A percentile compares a stretch with the other conserved stretches of the same genome.
phyloP scores from a whole-genome alignment of 2,797 vertebrate species.

The Sebastiscus tertius region DNA sequence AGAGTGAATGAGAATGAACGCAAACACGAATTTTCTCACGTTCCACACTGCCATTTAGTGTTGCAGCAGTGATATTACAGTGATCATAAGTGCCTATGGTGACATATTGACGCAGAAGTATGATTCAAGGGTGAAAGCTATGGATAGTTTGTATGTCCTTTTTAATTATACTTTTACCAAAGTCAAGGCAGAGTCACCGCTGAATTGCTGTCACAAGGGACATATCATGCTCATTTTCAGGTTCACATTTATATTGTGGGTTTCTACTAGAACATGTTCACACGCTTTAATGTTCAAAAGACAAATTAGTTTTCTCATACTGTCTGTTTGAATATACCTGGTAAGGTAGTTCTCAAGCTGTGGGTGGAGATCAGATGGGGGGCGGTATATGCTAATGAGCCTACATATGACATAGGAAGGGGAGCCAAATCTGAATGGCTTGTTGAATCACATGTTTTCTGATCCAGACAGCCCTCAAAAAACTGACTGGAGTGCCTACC shows the following conservation, averaged over 20 bases:
- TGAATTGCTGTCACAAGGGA: background rate
- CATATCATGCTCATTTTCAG: too few species aligned
- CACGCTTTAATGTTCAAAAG: background rate
- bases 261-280: background rate
- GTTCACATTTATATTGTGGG: background rate
- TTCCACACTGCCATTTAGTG: background rate
- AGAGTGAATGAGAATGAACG: background rate
- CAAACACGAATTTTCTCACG: background rate
- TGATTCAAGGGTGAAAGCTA: background rate
- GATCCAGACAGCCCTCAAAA: too few species aligned
- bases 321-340: too few species aligned
- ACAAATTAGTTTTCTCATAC: background rate
- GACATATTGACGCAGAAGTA: background rate
- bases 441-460: too few species aligned
- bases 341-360: too few species aligned
- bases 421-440: too few species aligned
- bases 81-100: slow-evolving; percentile 20
- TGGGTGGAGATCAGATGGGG: too few species aligned
- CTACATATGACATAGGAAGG: too few species aligned
- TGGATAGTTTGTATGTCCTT: background rate
- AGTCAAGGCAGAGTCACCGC: slow-evolving; percentile 2
- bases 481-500: too few species aligned
- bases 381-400: too few species aligned
- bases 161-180: slow-evolving; percentile 16
- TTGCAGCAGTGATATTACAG: background rate